Evolutionary conservation across 1,140 invertebrate species (phyloP).

Genomic region (Asobara japonica): DNA sequence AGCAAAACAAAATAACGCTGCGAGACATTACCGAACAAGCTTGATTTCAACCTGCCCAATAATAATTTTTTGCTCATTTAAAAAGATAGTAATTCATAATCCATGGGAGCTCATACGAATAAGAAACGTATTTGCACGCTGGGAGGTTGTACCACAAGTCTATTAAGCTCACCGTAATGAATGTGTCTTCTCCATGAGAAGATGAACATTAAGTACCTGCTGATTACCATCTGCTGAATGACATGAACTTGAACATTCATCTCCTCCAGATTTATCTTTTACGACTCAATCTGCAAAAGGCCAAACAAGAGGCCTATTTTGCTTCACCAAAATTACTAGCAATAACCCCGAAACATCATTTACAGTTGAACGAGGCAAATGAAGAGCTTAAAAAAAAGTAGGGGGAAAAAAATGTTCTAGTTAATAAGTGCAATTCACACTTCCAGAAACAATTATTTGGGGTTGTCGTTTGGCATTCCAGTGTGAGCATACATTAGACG

Average conservation of each 20-base stretch:
- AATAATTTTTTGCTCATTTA: too few relatives aligned
- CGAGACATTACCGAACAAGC: too few relatives aligned
- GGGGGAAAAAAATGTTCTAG: constrained; percentile 24
- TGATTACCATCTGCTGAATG: constrained; percentile 16
- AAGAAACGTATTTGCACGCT: constrained; percentile 35
- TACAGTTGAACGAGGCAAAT: neutral
- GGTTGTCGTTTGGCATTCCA: constrained; percentile 55
- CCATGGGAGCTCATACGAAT: constrained; percentile 26
- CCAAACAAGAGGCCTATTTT: neutral
- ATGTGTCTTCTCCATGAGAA: constrained; percentile 41
- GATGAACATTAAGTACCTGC: constrained; percentile 25
- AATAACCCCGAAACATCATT: neutral
- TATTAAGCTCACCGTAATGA: constrained; percentile 46
- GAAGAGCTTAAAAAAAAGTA: constrained; percentile 32
- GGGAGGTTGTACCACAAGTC: constrained; percentile 38
- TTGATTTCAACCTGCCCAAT: too few relatives aligned
- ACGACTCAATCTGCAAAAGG: neutral
- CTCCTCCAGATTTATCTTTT: neutral
- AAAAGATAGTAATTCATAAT: neutral
- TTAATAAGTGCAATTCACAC: constrained; percentile 57
- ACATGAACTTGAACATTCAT: neutral
- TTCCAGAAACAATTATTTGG: constrained; percentile 62
- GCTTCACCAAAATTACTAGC: neutral
- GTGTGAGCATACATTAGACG: constrained; percentile 46
- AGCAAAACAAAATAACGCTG: too few relatives aligned